Evolutionary conservation across 2,888 invertebrate species (phyloP), one percentile per base, ranked within the genome.

Genomic region (Atrina japonica): DNA sequence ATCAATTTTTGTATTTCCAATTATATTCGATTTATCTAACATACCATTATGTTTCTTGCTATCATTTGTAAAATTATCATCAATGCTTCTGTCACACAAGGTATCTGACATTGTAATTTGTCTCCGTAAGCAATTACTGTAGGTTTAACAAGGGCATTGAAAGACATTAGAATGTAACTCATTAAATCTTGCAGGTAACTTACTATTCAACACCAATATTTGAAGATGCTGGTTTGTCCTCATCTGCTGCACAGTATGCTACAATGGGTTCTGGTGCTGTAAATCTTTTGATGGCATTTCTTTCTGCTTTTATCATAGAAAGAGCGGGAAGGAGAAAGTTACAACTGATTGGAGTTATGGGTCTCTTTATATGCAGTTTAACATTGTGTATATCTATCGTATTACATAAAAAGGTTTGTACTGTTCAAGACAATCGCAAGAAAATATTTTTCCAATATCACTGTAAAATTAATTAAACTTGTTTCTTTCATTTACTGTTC

Each of bases 161-260:
- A n/a, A n/a, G n/a, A n/a, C n/a, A n/a, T n/a, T n/a, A n/a, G n/a
- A n/a, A n/a, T n/a, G n/a, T n/a, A n/a, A n/a, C n/a, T n/a, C n/a
- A n/a, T n/a, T n/a, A n/a, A n/a, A n/a, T n/a, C n/a, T 35, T 35
- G 5, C 47, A 47, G 47, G 47, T 47, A 47, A 47, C 47, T 18
- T 47, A 9, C 21, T 47, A 47, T 47, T 47, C 47, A 9, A 47
- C 47, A 9, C 6, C n/a, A 6, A 47, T 47, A 47, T 47, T 47
- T 47, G 18, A 21, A 18, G 21, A 47, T 16, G 47, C 47, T 9
- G 47, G 47, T 9, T 21, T 47, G 47, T 18, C 18, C 16, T 6
- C n/a, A 5, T n/a, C n/a, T 47, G 16, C 5, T 16, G 47, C 47
- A 9, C 47, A 47, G 47, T 47, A 47, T 47, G 47, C 47, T 47